Evolutionary conservation across 2,888 invertebrate species (phyloP), one percentile per base, ranked within the genome.

Genomic region (Trypoxylon attenuatum): DNA sequence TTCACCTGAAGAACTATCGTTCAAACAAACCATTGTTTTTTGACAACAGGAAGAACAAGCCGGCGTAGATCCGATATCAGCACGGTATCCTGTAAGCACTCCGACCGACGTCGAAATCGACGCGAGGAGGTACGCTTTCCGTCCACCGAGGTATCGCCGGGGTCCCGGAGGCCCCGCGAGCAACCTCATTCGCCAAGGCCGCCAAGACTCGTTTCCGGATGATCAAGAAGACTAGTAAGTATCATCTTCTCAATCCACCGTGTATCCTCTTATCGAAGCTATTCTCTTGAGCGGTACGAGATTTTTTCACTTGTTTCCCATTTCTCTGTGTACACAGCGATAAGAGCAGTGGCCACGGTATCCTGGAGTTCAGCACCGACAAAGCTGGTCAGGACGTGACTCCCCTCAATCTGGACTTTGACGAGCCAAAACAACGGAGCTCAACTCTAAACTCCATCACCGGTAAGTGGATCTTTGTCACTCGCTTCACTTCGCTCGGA

Each of bases 341-440:
- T 33, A 87, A 87, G 74, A 82, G 82, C 38, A 84, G 82, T 71
- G 92, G 93, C 56, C 91, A 93, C 64, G 93, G 93, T 41, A 93
- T 94, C 77, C 87, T 96, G 53, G 96, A 96, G 87, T 95, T 96
- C 87, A 92, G 94, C 19, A 94, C 96, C 0, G 94, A 94, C 70
- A 95, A 95, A 84, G 95, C 95, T 0, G 96, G 96, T 0, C 93
- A 92, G 81, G 96, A 96, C 83, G 94, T 96, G 55, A 96, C 96
- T 1, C 96, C 96, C 0, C 90, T 95, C 70, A 95, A 95, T 87
- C 91, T 94, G 76, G 92, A 94, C 82, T 95, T 94, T 82, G 91
- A 91, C 75, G 91, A 91, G 60, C 90, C 89, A 54, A 92, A 92
- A 81, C 90, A 91, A 75, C 88, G 92, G 72, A 92, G 92, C 66